A percentile compares a stretch with the other conserved stretches of the same genome.
Conservation (phyloP, 2,888 invertebrate genomes). For the Glomeris marginata region DNA sequence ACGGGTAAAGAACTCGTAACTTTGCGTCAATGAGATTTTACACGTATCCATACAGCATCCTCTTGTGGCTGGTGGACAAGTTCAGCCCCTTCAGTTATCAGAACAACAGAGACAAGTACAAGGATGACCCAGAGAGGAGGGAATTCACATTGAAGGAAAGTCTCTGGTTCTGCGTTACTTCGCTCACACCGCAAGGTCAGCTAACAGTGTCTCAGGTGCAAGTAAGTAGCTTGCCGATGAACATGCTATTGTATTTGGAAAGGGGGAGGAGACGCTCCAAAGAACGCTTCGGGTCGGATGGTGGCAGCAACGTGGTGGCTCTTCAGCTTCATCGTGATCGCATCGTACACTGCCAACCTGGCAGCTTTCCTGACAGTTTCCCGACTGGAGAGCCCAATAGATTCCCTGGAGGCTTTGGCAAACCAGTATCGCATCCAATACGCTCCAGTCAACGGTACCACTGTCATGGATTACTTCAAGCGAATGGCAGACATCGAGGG, state of each 20-base stretch:
- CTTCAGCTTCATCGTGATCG: slow-evolving; percentile 97
- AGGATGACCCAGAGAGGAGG: slow-evolving; percentile 81
- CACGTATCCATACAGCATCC: slow-evolving; percentile 43
- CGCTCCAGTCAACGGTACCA: slow-evolving; percentile 73
- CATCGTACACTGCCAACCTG: slow-evolving; percentile 94
- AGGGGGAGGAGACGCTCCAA: slow-evolving; percentile 90
- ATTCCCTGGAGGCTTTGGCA: slow-evolving; percentile 82
- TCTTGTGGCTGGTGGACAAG: slow-evolving; percentile 93
- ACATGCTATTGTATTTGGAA: background rate
- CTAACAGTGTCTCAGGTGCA: background rate
- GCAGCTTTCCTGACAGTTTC: slow-evolving; percentile 90
- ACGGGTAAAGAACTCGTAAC: no score
- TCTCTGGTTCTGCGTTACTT: slow-evolving; percentile 98
- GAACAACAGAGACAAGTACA: slow-evolving; percentile 83
- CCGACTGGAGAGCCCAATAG: slow-evolving; percentile 78
- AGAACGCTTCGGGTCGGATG: slow-evolving; percentile 84
- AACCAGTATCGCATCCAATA: slow-evolving; percentile 95
- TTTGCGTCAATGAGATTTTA: no score
- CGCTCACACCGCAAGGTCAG: slow-evolving; percentile 66
- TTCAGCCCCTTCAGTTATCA: slow-evolving; percentile 96
- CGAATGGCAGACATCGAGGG: slow-evolving; percentile 92
- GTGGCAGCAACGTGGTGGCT: slow-evolving; percentile 99
- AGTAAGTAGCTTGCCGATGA: background rate
- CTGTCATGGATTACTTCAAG: slow-evolving; percentile 85
- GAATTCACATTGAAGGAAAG: slow-evolving; percentile 93